Percentiles rank a stretch among this genome's conserved stretches.
Conservation (phyloP, 2,113 vertebrate species). For the Ctenodactylus gundi region DNA sequence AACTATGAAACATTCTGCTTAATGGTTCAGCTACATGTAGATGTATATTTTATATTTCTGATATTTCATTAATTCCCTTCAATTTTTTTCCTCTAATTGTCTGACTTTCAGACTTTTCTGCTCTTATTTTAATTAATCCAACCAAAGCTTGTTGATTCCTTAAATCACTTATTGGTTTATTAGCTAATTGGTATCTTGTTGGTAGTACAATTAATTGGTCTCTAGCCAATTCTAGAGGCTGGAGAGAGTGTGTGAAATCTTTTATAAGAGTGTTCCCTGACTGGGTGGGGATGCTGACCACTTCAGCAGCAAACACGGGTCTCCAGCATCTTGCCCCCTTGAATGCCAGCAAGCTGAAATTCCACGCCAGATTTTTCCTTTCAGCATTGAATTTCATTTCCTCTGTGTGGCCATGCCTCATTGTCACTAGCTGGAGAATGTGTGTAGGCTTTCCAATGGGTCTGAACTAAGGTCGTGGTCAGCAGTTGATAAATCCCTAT, state of each 20-base stretch:
- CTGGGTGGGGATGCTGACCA: not conserved
- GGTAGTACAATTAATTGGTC: not conserved
- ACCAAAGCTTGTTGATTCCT: not conserved
- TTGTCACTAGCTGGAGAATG: not conserved
- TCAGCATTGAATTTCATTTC: not conserved
- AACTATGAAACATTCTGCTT: not conserved
- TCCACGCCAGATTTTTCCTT: not conserved
- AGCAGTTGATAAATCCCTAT: not conserved
- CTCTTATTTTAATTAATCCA: conserved; percentile 36
- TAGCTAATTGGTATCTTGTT: conserved; percentile 21
- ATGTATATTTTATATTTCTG: not conserved
- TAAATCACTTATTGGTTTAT: conserved; percentile 28
- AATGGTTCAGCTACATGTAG: not conserved
- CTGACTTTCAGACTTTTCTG: not conserved
- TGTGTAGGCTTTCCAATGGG: not conserved
- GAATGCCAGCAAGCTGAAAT: not conserved
- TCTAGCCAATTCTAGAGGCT: not conserved
- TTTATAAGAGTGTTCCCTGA: not conserved
- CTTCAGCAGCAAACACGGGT: not conserved
- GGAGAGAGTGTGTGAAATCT: not conserved
- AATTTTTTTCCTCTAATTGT: not conserved
- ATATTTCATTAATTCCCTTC: not conserved
- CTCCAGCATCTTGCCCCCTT: not conserved
- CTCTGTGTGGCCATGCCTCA: not conserved
- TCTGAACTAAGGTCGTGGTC: not conserved